Evolutionary conservation across 1,140 invertebrate genomes (phyloP).

Genomic region (Euschistus heros): DNA sequence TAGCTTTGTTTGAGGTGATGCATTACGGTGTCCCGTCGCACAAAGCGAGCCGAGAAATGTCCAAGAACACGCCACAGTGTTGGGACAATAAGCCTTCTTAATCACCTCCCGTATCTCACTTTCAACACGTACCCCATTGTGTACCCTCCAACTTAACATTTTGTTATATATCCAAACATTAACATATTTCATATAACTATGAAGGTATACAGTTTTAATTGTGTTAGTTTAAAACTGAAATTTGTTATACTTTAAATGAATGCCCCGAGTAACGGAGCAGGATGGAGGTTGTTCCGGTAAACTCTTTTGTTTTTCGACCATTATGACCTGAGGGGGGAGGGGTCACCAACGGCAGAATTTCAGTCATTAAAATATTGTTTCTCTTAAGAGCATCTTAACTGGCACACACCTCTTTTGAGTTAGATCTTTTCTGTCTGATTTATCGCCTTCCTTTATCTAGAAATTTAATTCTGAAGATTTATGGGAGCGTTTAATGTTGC

Average conservation of each 20-base stretch:
- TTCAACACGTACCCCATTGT: not conserved
- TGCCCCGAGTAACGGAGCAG: not conserved
- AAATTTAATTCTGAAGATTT: too few relatives aligned
- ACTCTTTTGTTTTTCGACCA: conserved; percentile 6
- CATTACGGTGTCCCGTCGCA: not conserved
- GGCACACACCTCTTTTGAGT: too few relatives aligned
- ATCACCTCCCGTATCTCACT: not conserved
- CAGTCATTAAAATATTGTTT: not conserved
- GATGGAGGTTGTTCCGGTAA: not conserved
- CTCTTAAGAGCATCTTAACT: not conserved
- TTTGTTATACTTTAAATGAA: conserved; percentile 7
- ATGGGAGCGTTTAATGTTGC: too few relatives aligned
- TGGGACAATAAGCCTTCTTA: conserved; percentile 7
- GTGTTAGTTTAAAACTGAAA: conserved; percentile 14
- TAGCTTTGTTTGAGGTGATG: conserved; percentile 13
- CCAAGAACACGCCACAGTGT: conserved; percentile 9
- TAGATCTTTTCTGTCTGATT: too few relatives aligned
- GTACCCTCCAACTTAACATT: conserved; percentile 5
- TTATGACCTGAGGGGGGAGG: not conserved
- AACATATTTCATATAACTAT: conserved; percentile 11
- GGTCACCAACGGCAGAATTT: not conserved
- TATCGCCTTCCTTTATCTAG: too few relatives aligned
- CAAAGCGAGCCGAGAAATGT: conserved; percentile 2
- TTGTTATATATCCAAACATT: not conserved
- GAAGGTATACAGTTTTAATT: conserved; percentile 12